A percentile compares a stretch with the other conserved stretches of the same genome.
Evolutionary conservation across 2,113 vertebrate species (phyloP).

Genomic region (Pampusana beccarii): DNA sequence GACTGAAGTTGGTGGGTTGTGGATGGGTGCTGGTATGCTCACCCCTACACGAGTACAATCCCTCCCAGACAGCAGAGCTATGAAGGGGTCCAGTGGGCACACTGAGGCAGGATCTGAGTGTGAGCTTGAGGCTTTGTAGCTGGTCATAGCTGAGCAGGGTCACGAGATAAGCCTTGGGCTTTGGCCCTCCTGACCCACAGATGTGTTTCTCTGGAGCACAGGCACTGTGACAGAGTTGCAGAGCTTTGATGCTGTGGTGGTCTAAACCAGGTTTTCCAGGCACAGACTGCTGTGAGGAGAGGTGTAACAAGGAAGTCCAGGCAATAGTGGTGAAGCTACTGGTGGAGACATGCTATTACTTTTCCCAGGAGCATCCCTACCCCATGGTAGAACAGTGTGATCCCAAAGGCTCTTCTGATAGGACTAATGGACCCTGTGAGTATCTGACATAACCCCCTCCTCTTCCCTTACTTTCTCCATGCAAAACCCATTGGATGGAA

Average conservation of each 20-base stretch:
- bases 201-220: not conserved
- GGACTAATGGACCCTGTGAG: not conserved
- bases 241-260: not conserved
- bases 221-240: not conserved
- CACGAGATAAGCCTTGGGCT: not conserved
- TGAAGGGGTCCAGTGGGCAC: rapidly evolving
- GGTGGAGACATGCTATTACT: not conserved
- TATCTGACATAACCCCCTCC: not conserved
- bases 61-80: not conserved
- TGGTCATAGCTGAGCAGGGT: rapidly evolving
- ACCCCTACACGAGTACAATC: not conserved
- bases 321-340: not conserved
- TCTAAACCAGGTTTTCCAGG: not conserved
- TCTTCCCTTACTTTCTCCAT: not conserved
- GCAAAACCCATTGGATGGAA: not conserved
- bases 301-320: not conserved
- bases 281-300: not conserved
- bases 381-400: rapidly evolving
- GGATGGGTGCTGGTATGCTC: not conserved
- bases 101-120: not conserved
- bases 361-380: not conserved
- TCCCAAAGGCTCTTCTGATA: not conserved
- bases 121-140: not conserved
- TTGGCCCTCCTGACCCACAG: not conserved
- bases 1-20: not conserved